Evolutionary conservation across 2,888 invertebrate species (phyloP).

Genomic region (Amblyteles armatorius): DNA sequence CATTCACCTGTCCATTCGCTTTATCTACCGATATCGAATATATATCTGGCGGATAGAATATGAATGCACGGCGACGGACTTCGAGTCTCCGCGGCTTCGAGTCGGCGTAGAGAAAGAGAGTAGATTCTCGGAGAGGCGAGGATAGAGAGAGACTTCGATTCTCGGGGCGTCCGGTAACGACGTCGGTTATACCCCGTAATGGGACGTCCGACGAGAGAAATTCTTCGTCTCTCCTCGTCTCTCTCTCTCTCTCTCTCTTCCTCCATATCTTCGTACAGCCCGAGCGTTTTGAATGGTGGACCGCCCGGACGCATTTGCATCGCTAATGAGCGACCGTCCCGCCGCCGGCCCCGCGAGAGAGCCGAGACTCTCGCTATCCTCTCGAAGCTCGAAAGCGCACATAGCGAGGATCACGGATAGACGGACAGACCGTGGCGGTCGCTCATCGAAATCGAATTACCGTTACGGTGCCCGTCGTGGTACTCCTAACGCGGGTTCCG

Average conservation of each 20-base stretch:
- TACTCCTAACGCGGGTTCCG: constrained; percentile 25
- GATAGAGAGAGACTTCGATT: constrained; percentile 36
- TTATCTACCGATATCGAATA: constrained; percentile 53
- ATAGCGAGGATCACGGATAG: constrained; percentile 55
- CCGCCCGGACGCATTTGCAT: constrained; percentile 72
- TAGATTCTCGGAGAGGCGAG: not conserved
- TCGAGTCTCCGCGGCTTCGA: not conserved
- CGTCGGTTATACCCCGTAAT: constrained; percentile 72
- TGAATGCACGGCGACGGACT: not conserved
- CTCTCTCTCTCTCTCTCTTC: constrained; percentile 36
- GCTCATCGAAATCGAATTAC: constrained; percentile 70
- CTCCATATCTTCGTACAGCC: constrained; percentile 59
- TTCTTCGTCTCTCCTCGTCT: constrained; percentile 66
- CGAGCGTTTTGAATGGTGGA: constrained; percentile 71
- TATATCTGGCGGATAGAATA: not conserved
- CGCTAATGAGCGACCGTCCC: constrained; percentile 70
- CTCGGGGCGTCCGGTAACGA: constrained; percentile 72
- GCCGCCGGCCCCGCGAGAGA: constrained; percentile 54
- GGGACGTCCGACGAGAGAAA: constrained; percentile 70
- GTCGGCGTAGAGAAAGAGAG: constrained; percentile 20
- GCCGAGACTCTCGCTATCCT: constrained; percentile 54
- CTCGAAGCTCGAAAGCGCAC: constrained; percentile 41
- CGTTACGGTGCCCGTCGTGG: constrained; percentile 58
- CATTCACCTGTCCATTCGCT: constrained; percentile 32
- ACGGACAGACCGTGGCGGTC: constrained; percentile 59